phyloP scores from a whole-genome alignment of 2,797 vertebrate genomes.

The Aeoliscus strigatus region DNA sequence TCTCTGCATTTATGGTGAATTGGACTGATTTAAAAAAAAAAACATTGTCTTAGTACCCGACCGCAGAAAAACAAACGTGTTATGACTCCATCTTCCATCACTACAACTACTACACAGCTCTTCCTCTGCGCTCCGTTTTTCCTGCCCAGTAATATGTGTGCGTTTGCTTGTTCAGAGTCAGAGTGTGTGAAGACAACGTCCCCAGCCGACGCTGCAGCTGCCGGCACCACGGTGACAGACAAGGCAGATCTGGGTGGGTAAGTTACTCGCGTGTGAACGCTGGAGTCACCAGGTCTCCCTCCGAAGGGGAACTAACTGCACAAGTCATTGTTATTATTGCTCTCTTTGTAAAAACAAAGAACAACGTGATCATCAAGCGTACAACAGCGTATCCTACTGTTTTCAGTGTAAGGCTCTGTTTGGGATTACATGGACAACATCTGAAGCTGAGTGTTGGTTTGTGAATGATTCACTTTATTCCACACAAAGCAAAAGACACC shows the following conservation, averaged over 20 bases:
- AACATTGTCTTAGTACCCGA: too few relatives aligned
- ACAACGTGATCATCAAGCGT: too few relatives aligned
- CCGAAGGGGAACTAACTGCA: too few relatives aligned
- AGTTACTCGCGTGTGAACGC: slow-evolving; percentile 30
- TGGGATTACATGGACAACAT: slow-evolving; percentile 5
- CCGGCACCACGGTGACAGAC: slow-evolving; percentile 36
- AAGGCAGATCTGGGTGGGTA: slow-evolving; percentile 69
- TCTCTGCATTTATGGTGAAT: too few relatives aligned
- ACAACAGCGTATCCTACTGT: too few relatives aligned
- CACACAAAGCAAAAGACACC: slow-evolving; percentile 1
- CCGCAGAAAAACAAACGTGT: background rate
- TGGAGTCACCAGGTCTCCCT: background rate
- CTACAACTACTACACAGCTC: slow-evolving; percentile 4
- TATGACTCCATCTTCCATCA: slow-evolving; percentile 1
- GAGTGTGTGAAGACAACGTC: slow-evolving; percentile 51
- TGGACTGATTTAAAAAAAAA: too few relatives aligned
- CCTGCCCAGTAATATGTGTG: slow-evolving; percentile 3
- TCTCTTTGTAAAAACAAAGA: too few relatives aligned
- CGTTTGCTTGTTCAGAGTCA: slow-evolving; percentile 40
- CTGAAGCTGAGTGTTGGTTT: slow-evolving; percentile 5
- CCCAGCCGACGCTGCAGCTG: slow-evolving; percentile 40
- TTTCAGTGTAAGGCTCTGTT: slow-evolving; percentile 6
- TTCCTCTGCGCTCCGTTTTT: slow-evolving; percentile 2
- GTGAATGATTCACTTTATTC: slow-evolving; percentile 12
- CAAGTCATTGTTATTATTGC: background rate